Conservation (phyloP, 2,113 vertebrate genomes). For the Ploceus nigricollis region DNA sequence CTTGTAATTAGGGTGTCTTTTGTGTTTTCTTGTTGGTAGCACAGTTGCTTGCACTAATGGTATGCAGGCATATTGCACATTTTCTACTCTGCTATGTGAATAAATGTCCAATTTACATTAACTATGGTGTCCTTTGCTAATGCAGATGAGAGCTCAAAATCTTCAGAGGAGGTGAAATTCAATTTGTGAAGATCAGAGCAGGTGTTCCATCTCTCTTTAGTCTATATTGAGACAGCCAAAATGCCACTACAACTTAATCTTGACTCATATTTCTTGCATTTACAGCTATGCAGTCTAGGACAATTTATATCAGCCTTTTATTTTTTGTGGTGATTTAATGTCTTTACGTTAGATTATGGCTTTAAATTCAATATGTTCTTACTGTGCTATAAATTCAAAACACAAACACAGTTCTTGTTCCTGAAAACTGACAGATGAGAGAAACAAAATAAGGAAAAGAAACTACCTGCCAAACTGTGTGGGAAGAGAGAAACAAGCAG, state of each 20-base stretch:
- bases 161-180: not conserved
- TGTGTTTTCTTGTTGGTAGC: not conserved
- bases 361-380: constrained; percentile 13
- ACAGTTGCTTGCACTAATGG: not conserved
- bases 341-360: not conserved
- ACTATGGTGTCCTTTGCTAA: not conserved
- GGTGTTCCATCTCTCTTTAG: not conserved
- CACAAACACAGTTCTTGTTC: not conserved
- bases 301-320: not conserved
- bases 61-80: not conserved
- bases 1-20: not conserved
- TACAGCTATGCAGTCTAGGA: not conserved
- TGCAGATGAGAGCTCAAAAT: not conserved
- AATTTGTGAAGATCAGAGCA: not conserved
- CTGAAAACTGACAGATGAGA: not conserved
- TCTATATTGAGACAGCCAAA: not conserved
- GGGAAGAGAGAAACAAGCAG: not conserved
- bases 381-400: not conserved
- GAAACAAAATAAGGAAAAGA: not conserved
- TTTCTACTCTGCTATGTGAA: not conserved
- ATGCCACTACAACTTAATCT: not conserved
- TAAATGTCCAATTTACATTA: constrained; percentile 14
- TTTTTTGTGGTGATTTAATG: constrained; percentile 10
- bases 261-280: not conserved
- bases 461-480: not conserved